Conservation (phyloP, 2,113 vertebrate species). For the Mus pahari region DNA sequence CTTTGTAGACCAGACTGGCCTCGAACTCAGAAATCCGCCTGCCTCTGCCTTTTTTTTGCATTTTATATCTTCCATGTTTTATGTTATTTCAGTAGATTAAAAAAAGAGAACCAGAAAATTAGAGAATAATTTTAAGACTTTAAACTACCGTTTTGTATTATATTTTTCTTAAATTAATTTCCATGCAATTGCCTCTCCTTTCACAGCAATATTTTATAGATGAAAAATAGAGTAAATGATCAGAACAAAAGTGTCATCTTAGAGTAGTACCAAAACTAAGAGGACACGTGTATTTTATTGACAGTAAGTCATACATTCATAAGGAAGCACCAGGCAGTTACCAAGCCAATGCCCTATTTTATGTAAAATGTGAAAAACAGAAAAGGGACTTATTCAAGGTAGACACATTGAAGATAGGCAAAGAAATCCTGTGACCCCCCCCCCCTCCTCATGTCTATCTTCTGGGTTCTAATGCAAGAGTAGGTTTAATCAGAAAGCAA, state of each 20-base stretch:
- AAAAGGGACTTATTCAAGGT: not conserved
- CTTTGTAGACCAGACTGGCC: too few relatives aligned
- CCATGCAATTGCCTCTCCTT: not conserved
- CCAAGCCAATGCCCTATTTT: too few relatives aligned
- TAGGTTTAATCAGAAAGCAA: not conserved
- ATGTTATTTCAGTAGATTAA: too few relatives aligned
- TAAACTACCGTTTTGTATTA: too few relatives aligned
- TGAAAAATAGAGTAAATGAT: not conserved
- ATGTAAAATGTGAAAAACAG: not conserved
- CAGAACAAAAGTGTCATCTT: not conserved
- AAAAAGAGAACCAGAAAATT: too few relatives aligned
- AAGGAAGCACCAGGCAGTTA: too few relatives aligned
- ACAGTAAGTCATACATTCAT: too few relatives aligned
- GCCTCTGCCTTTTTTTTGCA: too few relatives aligned
- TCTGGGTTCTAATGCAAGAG: not conserved
- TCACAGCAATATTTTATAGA: not conserved
- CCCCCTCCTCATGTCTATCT: not conserved
- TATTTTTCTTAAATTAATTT: too few relatives aligned
- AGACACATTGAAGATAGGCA: not conserved
- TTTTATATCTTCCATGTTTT: too few relatives aligned
- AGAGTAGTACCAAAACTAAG: not conserved
- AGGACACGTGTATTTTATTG: not conserved
- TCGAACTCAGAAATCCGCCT: too few relatives aligned
- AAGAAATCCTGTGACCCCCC: not conserved
- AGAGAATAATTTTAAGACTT: too few relatives aligned